Evolutionary conservation across 2,113 vertebrate genomes (phyloP), one percentile per base, ranked within the genome.

Genomic region (Oreochromis aureus): DNA sequence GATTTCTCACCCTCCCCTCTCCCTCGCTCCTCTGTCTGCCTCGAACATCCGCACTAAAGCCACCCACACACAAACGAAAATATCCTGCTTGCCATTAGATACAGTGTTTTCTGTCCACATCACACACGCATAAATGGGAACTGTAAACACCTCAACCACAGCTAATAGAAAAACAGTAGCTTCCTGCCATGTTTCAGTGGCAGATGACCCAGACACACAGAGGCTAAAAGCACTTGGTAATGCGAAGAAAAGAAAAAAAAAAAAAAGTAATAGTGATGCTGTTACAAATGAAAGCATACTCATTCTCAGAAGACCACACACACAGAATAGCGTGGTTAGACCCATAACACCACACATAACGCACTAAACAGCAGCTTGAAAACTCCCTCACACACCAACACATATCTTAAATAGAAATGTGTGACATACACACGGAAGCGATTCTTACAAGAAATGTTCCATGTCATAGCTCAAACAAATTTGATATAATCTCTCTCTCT

Each of bases 51-150:
- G 27, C 44, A 78, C 71, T 51, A 44, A 78, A 51, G 44, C 73
- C 73, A 78, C 73, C 92, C 90, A 92, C 93, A 88, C 81, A 24
- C 79, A 84, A 85, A 91, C 82, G 6, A 87, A 94, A 93, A 93
- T 89, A 93, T 88, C 92, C 81, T 53, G 73, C 27, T 32, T 53
- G 73, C 73, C 73, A 78, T 78, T 51, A 78, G 48, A 78, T 78
- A 16, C 46, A 78, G 46, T n/a, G 46, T 78, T 53, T 78, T 78
- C 27, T 78, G 73, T 78, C 73, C 46, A 51, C 73, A 53, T 51
- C 73, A 32, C 46, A 78, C 27, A 53, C 16, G 3, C 27, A 78
- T 51, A 78, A 78, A 78, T 78, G 27, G 46, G n/a, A 53, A 53
- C 46, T 51, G 44, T 78, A 78, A 78, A 78, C 71, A 51, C 71